phyloP scores from a whole-genome alignment of 2,113 vertebrate species.

The Dipodomys stephensi region DNA sequence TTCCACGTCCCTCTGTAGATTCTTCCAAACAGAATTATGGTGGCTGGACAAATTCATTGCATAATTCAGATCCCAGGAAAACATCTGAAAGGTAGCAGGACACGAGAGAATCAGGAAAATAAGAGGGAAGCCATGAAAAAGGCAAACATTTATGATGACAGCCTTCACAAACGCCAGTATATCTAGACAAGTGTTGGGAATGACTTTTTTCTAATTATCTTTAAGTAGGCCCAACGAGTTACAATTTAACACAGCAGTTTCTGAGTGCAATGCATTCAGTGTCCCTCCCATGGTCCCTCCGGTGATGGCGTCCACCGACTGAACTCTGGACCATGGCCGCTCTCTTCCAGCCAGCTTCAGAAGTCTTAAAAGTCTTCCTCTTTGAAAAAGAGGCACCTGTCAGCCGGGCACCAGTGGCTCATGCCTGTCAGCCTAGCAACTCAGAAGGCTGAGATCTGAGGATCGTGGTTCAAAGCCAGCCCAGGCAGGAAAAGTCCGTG shows the following conservation, averaged over 20 bases:
- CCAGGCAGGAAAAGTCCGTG: no score
- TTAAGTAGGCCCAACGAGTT: no score
- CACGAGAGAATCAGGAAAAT: not conserved
- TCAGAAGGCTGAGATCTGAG: no score
- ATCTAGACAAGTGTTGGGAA: not conserved
- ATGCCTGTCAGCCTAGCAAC: no score
- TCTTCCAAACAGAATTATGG: not conserved
- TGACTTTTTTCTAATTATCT: not conserved
- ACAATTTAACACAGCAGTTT: no score
- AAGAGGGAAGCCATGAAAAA: not conserved
- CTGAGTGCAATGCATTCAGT: no score
- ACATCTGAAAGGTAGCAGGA: not conserved
- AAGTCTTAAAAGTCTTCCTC: not conserved
- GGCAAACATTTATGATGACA: no score
- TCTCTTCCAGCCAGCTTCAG: not conserved
- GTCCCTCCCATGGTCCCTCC: not conserved
- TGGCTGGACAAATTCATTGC: not conserved
- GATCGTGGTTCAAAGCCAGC: no score
- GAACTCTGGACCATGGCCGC: not conserved
- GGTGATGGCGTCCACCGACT: accelerated
- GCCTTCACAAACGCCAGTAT: not conserved
- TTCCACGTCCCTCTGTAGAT: not conserved
- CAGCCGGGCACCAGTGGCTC: no score
- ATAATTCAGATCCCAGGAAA: not conserved
- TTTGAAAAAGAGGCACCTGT: not conserved